Evolutionary conservation across 2,113 vertebrate genomes (phyloP).

Genomic region (Paramisgurnus dabryanus): DNA sequence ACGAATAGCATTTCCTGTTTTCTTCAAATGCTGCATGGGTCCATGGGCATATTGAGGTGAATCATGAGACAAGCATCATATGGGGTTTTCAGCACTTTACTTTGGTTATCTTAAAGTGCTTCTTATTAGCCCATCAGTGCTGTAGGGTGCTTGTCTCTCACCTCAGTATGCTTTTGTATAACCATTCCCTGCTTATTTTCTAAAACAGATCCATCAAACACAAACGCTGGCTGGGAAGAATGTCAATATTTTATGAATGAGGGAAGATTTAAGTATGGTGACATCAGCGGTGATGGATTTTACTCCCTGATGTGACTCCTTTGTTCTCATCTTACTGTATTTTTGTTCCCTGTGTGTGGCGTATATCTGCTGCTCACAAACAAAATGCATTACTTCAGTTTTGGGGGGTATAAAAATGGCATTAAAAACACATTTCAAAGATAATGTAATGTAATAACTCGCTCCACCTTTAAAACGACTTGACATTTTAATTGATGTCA

Average conservation of each 20-base stretch:
- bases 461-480: too few relatives aligned
- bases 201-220: slow-evolving; percentile 44
- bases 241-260: slow-evolving; percentile 53
- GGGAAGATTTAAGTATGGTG: slow-evolving; percentile 44
- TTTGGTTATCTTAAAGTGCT: background rate
- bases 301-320: background rate
- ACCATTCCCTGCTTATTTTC: slow-evolving; percentile 17
- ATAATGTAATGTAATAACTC: too few relatives aligned
- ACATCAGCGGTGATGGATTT: slow-evolving; percentile 7
- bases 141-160: background rate
- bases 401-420: background rate
- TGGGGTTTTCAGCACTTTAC: background rate
- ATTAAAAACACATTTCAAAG: too few relatives aligned
- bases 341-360: slow-evolving; percentile 2
- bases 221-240: slow-evolving; percentile 13
- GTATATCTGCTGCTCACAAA: background rate
- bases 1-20: slow-evolving; percentile 3
- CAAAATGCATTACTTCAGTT: background rate
- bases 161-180: background rate
- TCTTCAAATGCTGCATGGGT: background rate
- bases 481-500: too few relatives aligned
- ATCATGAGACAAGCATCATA: background rate
- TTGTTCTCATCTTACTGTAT: slow-evolving; percentile 1
- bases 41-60: background rate
- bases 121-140: background rate